Base-by-base conservation (phyloP, 2,797 vertebrate species). In the Syngnathus acus region DNA sequence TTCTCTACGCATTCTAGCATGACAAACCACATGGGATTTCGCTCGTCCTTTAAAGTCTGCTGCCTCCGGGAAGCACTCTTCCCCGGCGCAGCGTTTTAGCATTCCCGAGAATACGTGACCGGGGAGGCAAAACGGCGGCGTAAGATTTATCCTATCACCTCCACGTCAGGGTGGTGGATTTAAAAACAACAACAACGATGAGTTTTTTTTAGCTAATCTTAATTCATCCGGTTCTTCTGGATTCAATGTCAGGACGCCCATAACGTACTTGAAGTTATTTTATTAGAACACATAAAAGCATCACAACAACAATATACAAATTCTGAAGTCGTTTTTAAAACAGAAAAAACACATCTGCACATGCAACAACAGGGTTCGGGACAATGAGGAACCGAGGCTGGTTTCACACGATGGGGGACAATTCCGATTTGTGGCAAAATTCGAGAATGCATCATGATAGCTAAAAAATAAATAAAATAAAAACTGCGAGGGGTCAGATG, bases 261-360 rank as follows among this genome's bases (percentile, higher is more conserved):
- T 72, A 47, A 71, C 70, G 79, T 58, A 89, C 43, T 63, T 65
- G 72, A 87, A 48, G 90, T 92, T 85, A 88, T 87, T 93, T 88
- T 82, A 90, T 93, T 91, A 91, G 85, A 92, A 93, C 93, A 95
- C 90, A 90, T 92, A 93, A 94, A 95, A 93, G 88, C 92, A 94
- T 87, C 92, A 96, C 93, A 91, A 90, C 93, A 93, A 95, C 93
- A 91, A 94, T 94, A 93, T 92, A 95, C 91, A 97, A 89, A 92
- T 92, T 89, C 87, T 89, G 91, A 62, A 92, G 87, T 91, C 92
- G 89, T 90, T 91, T 89, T 92, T 91, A 85, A 90, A 94, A 92
- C 89, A 84, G 47, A 53, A 63, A 88, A 93, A 94, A 94, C 93
- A 94, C 91, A 94, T 90, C 37, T 90, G 94, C 89, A 96, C 94